Evolutionary conservation across 2,888 invertebrate species (phyloP), one percentile per base, ranked within the genome.

Genomic region (Caenorhabditis imperialis): DNA sequence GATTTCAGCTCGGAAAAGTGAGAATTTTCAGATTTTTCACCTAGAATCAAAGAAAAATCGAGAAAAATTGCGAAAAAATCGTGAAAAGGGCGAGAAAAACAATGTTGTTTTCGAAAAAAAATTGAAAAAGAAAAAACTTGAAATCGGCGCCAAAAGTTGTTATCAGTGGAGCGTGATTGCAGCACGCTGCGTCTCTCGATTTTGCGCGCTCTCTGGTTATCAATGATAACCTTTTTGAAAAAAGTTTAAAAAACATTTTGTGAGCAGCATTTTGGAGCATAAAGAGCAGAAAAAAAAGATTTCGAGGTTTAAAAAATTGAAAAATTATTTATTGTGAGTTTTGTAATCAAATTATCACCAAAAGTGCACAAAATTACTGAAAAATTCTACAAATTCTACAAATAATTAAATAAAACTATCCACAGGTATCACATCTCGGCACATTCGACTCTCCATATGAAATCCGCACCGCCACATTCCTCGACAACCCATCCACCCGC

Each of bases 381-480:
- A n/a, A n/a, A n/a, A n/a, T n/a, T n/a, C n/a, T n/a, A n/a, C n/a
- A n/a, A n/a, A n/a, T n/a, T n/a, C n/a, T n/a, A n/a, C n/a, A n/a
- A n/a, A n/a, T n/a, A n/a, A n/a, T n/a, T n/a, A n/a, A n/a, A n/a
- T n/a, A n/a, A n/a, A n/a, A n/a, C n/a, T n/a, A n/a, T n/a, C n/a
- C 58, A 10, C 20, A 65, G 72, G 65, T 73, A 14, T 57, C 71
- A 10, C 50, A 63, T 30, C 62, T 71, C n/a, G 71, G 62, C 20
- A 71, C 65, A 0, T 62, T 75, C 40, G 71, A 75, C n/a, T 63
- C 61, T 16, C 71, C 55, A 1, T 53, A 71, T 33, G 71, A 75
- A 58, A 71, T 75, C 23, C 60, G 51, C 7, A 67, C 71, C 0
- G 63, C 75, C 14, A 55, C 61, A 12, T 33, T 65, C 37, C 55